Evolutionary conservation across 2,797 vertebrate genomes (phyloP), one percentile per base, ranked within the genome.

Genomic region (Euthynnus affinis): DNA sequence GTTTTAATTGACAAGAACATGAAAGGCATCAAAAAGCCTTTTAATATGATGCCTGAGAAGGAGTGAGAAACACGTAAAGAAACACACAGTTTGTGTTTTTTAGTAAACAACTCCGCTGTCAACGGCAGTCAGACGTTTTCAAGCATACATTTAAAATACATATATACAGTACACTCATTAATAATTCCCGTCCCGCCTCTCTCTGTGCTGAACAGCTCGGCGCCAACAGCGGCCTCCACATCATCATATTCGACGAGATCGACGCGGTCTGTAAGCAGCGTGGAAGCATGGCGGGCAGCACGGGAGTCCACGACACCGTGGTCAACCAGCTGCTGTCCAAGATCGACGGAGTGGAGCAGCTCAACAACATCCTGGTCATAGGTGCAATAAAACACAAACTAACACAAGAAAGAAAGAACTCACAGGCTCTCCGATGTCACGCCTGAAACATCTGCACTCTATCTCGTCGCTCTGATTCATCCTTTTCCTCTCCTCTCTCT

Each of bases 191-290:
- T 62, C 9, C 4, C 40, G 49, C 14, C 59, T 23, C 17, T 70
- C 22, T 53, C 53, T 80, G 13, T 37, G 58, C 55, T 22, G 15
- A 72, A 34, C 88, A 99, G 98, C 96, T 98, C 2, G 98, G 97
- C 9, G 96, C 96, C 18, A 99, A 99, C 94, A 99, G 98, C 14
- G 97, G 98, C 9, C 95, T 99, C 44, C 98, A 99, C 86, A 99
- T 99, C 91, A 98, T 99, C 85, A 99, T 99, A 89, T 98, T 99
- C 44, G 98, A 99, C 71, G 98, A 99, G 94, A 98, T 99, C 0
- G 98, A 99, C 37, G 98, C 98, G 9, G 98, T 99, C 93, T 99
- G 98, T 88, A 99, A 99, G 89, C 98, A 99, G 93, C 95, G 98
- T 40, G 98, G 98, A 71, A 98, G 97, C 93, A 98, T 99, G 98